Evolutionary conservation across 2,888 invertebrate species (phyloP).

Genomic region (Cryptosula pallasiana): DNA sequence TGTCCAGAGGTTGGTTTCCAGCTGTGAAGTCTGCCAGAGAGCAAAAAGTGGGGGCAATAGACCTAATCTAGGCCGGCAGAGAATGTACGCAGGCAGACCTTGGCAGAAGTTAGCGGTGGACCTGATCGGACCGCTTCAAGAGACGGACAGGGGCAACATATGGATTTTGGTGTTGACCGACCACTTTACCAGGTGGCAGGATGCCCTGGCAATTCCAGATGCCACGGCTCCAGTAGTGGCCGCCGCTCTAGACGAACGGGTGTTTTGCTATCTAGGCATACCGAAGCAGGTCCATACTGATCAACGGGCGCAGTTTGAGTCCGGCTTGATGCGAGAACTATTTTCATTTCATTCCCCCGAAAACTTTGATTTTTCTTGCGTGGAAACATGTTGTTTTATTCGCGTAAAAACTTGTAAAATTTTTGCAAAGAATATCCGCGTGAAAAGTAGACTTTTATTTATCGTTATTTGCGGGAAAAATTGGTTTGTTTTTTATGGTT

Average conservation of each 20-base stretch:
- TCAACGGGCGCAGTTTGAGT: not conserved
- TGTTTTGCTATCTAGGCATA: not conserved
- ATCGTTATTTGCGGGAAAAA: too few species aligned
- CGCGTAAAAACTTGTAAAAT: too few species aligned
- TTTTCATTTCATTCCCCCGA: too few species aligned
- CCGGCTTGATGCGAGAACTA: not conserved
- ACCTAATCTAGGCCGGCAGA: not conserved
- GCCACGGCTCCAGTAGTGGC: not conserved
- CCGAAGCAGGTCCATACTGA: not conserved
- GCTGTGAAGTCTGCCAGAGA: not conserved
- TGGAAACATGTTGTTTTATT: too few species aligned
- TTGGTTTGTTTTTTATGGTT: too few species aligned
- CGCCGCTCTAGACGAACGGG: not conserved
- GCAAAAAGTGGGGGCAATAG: not conserved
- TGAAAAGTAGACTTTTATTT: too few species aligned
- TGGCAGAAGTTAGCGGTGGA: not conserved
- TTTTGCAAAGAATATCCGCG: too few species aligned
- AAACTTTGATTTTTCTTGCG: too few species aligned
- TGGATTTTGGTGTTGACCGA: not conserved
- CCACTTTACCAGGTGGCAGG: not conserved
- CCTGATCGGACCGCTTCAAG: not conserved
- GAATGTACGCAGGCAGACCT: not conserved
- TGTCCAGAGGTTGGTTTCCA: not conserved
- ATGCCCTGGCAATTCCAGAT: not conserved
- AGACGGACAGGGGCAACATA: not conserved